Evolutionary conservation across 2,888 invertebrate genomes (phyloP).

Genomic region (Mesochorus sp.): DNA sequence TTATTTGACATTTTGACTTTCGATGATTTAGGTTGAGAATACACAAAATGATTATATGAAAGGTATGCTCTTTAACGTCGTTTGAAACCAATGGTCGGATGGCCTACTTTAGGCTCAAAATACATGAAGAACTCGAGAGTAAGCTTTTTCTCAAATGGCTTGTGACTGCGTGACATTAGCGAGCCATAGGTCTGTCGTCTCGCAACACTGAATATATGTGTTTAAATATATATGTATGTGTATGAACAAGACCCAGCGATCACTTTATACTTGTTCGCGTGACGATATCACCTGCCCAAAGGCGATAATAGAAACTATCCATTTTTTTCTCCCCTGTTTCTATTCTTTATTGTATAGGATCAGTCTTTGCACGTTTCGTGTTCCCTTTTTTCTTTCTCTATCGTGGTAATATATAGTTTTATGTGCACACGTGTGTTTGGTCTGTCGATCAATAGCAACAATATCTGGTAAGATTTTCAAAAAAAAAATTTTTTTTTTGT

Average conservation of each 20-base stretch:
- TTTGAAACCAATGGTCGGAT: constrained; percentile 14
- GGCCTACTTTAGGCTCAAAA: constrained; percentile 27
- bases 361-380: not conserved
- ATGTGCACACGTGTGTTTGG: not conserved
- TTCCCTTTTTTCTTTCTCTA: not conserved
- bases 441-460: no score
- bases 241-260: constrained; percentile 15
- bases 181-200: not conserved
- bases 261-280: constrained; percentile 18
- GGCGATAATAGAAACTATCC: constrained; percentile 27
- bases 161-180: constrained; percentile 32
- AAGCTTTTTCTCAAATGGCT: constrained; percentile 14
- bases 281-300: constrained; percentile 26
- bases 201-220: not conserved
- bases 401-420: not conserved
- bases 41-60: not conserved
- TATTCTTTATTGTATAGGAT: not conserved
- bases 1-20: not conserved
- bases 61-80: constrained; percentile 16
- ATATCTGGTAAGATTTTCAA: no score
- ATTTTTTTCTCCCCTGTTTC: not conserved
- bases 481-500: no score
- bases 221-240: constrained; percentile 8
- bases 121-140: not conserved
- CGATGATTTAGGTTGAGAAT: not conserved